A percentile compares a stretch with the other conserved stretches of the same genome.
Evolutionary conservation across 2,113 vertebrate genomes (phyloP).

Genomic region (Rhinogobius similis): DNA sequence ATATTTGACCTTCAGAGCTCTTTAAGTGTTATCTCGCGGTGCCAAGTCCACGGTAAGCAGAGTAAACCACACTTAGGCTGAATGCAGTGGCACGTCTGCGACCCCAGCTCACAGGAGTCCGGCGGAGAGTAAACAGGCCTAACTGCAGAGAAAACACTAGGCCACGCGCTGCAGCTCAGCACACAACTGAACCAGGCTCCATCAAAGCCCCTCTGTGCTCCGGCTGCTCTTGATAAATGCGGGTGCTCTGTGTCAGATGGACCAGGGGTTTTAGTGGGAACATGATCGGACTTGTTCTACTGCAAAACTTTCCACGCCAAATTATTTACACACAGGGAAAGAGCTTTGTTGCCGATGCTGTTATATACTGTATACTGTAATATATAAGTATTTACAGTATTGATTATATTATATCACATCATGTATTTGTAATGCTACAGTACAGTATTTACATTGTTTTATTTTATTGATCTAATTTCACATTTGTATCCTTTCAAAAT

Average conservation of each 20-base stretch:
- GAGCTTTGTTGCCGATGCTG: neutral
- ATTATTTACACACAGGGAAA: neutral
- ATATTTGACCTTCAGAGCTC: neutral
- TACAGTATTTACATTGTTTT: neutral
- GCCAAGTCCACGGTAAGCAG: conserved; percentile 43
- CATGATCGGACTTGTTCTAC: conserved; percentile 30
- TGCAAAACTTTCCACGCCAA: conserved; percentile 1
- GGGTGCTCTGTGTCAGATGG: conserved; percentile 48
- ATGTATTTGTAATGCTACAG: neutral
- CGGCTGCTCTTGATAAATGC: conserved; percentile 35
- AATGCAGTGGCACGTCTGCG: conserved; percentile 16
- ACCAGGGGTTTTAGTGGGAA: conserved; percentile 7
- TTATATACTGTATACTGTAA: too few relatives aligned
- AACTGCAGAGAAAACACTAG: conserved; percentile 6
- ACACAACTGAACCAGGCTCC: conserved; percentile 30
- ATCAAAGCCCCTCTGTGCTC: conserved; percentile 63
- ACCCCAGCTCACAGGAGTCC: conserved; percentile 41
- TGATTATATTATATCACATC: neutral
- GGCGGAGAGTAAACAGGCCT: conserved; percentile 56
- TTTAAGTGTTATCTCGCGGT: conserved; percentile 9
- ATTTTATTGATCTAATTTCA: neutral
- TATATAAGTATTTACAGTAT: too few relatives aligned
- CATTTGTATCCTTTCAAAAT: neutral
- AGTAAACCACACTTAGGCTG: conserved; percentile 21
- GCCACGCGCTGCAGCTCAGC: conserved; percentile 29